Percentiles rank a stretch among this genome's conserved stretches.
Conservation (phyloP, 2,888 invertebrate species). For the Dryobotodes eremita region DNA sequence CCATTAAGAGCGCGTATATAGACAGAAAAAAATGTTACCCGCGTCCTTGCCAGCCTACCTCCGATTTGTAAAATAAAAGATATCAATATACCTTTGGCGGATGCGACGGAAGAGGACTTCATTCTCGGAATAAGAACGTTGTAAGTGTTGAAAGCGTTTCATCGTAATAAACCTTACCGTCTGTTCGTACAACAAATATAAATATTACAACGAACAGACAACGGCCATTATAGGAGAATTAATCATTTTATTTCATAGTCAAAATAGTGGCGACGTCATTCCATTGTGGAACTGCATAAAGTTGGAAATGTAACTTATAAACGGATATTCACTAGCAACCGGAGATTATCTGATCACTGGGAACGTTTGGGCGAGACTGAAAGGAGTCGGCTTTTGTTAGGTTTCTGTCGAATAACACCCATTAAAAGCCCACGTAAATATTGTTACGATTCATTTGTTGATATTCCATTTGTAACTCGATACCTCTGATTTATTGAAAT, state of each 20-base stretch:
- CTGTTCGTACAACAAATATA: conserved; percentile 10
- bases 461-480: neutral
- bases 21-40: neutral
- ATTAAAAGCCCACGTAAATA: neutral
- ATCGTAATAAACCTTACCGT: neutral
- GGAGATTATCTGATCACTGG: conserved; percentile 31
- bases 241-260: conserved; percentile 16
- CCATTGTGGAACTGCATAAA: conserved; percentile 12
- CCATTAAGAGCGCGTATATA: neutral
- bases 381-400: conserved; percentile 1
- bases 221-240: conserved; percentile 2
- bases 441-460: neutral
- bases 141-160: neutral
- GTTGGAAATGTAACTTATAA: conserved; percentile 23
- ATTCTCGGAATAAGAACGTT: neutral
- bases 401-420: neutral
- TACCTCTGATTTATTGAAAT: neutral
- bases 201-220: neutral
- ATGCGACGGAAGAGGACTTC: neutral
- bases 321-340: conserved; percentile 22
- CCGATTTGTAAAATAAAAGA: neutral
- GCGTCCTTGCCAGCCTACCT: accelerated
- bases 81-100: too few species aligned
- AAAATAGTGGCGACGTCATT: conserved; percentile 1
- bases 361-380: conserved; percentile 7